Base-by-base conservation (phyloP, 2,113 vertebrate species). In the Apodemus sylvaticus region DNA sequence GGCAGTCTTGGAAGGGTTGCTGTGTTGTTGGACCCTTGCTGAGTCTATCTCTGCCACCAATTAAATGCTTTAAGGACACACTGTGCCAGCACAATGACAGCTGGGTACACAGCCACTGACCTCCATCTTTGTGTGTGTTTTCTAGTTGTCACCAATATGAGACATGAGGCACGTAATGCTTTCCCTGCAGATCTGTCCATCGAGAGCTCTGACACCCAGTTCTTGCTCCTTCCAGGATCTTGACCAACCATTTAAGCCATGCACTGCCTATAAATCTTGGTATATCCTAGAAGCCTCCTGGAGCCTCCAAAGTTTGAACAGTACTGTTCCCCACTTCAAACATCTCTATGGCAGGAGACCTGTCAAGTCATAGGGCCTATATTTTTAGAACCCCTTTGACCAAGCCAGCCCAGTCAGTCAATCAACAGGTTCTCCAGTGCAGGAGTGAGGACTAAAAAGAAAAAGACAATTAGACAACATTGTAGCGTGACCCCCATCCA, bases 101-200 rank as follows among this genome's bases (percentile, higher is more conserved):
- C 16, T 45, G 62, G 66, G 12, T 31, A 29, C n/a, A 83, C 24
- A 62, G n/a, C 71, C 17, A 6, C 78, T 3, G 19, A 20, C 36
- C 36, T 66, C 71, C 45, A 22, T 45, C 31, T 83, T 62, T 48
- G 48, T 11, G 5, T 64, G 26, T 48, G 76, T n/a, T 14, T 3
- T 74, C 82, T 66, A 66, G 24, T 53, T 71, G 70, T 24, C 51
- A 12, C 26, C 36, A 66, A 48, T 16, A 0, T 0, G 45, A 55
- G 7, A 42, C 71, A 13, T 8, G 3, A 48, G 22, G 0, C 0
- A 0, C 6, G 2, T 42, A 9, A 4, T 58, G 34, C 48, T 24
- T 64, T 26, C 76, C 36, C 51, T 62, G 17, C 12, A 64, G n/a
- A 42, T 58, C 45, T 17, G 13, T 9, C 70, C 62, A 22, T 92